phyloP scores from a whole-genome alignment of 2,888 invertebrate species.

The Stomorhina lunata region DNA sequence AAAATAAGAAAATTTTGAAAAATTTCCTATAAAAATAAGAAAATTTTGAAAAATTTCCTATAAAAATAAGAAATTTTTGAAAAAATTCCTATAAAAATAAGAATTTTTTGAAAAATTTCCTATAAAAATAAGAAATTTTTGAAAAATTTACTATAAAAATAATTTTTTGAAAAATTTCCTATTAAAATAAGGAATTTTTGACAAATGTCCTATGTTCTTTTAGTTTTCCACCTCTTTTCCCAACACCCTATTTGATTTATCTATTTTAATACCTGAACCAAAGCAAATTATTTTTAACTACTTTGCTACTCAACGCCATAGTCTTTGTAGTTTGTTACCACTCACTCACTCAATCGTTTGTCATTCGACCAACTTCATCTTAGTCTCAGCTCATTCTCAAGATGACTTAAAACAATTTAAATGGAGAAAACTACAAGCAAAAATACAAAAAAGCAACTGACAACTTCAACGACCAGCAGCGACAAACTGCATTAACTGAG shows the following conservation, averaged over 20 bases:
- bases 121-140: no score
- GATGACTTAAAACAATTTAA: slow-evolving; percentile 48
- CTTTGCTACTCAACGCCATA: slow-evolving; percentile 22
- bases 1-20: no score
- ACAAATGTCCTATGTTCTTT: not conserved
- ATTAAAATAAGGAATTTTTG: no score
- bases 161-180: no score
- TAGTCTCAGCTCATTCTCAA: slow-evolving; percentile 37
- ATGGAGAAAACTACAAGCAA: slow-evolving; percentile 36
- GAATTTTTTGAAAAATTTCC: no score
- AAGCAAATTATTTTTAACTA: slow-evolving; percentile 34
- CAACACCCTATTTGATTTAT: not conserved
- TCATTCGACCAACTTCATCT: slow-evolving; percentile 53
- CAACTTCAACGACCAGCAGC: no score
- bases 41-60: no score
- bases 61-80: no score
- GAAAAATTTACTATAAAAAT: no score
- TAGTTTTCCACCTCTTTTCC: not conserved
- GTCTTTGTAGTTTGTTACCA: slow-evolving; percentile 30
- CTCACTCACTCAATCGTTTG: slow-evolving; percentile 53
- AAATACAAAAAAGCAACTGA: not conserved
- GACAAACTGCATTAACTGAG: no score
- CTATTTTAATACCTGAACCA: slow-evolving; percentile 11
- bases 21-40: no score
- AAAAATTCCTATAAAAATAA: no score